Evolutionary conservation across 1,140 invertebrate genomes (phyloP).

Genomic region (Sarcophaga bullata): DNA sequence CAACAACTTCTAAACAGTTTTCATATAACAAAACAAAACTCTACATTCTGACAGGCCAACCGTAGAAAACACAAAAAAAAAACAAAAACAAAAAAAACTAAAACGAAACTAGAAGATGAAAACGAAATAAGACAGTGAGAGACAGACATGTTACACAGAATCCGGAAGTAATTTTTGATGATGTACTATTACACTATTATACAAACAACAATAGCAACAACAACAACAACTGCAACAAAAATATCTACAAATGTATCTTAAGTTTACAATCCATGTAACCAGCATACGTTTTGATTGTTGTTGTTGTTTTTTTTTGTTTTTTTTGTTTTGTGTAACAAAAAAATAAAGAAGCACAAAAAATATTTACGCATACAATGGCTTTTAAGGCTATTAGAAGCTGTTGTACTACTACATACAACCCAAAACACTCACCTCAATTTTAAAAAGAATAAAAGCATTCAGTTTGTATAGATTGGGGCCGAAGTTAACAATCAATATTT

Average conservation of each 20-base stretch:
- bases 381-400: neutral
- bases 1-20: neutral
- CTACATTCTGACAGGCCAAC: constrained; percentile 3
- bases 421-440: neutral
- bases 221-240: neutral
- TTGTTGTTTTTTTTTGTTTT: neutral
- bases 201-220: neutral
- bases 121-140: neutral
- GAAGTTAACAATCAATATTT: neutral
- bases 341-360: neutral
- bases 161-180: constrained; percentile 24
- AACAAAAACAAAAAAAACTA: neutral
- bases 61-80: neutral
- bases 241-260: neutral
- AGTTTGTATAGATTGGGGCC: neutral
- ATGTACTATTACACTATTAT: constrained; percentile 14
- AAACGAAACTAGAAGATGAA: neutral
- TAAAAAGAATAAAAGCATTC: neutral
- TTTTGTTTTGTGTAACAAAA: neutral
- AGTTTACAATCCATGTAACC: constrained; percentile 5
- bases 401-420: too few species aligned
- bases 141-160: constrained; percentile 26
- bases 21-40: constrained; percentile 13
- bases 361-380: constrained; percentile 9
- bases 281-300: neutral